These are phyloP conservation scores for Tachina grossa DNA, from an alignment of 2,888 invertebrate species.

Conservation along the genomic window DNA sequence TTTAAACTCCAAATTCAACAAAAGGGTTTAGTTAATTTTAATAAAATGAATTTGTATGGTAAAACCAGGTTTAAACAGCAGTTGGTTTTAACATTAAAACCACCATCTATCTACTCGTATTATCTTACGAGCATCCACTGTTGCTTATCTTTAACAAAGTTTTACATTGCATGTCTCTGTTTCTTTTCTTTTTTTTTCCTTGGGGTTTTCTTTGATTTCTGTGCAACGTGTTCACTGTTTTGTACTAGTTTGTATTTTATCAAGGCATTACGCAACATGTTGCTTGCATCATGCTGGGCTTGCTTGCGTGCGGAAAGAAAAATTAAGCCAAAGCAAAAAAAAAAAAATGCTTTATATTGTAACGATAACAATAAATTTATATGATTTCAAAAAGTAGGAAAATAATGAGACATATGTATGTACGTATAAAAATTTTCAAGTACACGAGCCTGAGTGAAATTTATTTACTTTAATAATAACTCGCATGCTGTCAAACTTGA, in stretches of 20 bases:
- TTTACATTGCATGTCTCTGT: conserved; percentile 14
- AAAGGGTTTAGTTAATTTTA: too few species aligned
- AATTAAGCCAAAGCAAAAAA: neutral
- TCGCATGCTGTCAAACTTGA: conserved; percentile 6
- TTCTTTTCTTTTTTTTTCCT: neutral
- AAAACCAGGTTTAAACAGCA: too few species aligned
- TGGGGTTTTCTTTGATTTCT: neutral
- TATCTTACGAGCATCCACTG: conserved; percentile 12
- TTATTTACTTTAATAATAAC: conserved; percentile 17
- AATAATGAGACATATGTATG: neutral
- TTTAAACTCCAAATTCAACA: too few species aligned
- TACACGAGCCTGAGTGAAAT: neutral
- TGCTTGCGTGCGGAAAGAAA: conserved; percentile 42
- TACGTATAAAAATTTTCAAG: conserved; percentile 31
- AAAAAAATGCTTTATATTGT: conserved; percentile 4
- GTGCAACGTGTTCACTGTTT: conserved; percentile 2
- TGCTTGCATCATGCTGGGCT: conserved; percentile 57
- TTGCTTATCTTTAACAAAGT: neutral
- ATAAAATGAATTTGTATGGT: too few species aligned
- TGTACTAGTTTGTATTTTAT: conserved; percentile 24
- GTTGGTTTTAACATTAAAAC: too few species aligned
- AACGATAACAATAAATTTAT: conserved; percentile 33
- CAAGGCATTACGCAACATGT: conserved; percentile 55
- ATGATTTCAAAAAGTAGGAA: neutral
- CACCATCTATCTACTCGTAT: too few species aligned